Evolutionary conservation across 2,113 vertebrate species (phyloP), one percentile per base, ranked within the genome.

Genomic region (Saccopteryx leptura): DNA sequence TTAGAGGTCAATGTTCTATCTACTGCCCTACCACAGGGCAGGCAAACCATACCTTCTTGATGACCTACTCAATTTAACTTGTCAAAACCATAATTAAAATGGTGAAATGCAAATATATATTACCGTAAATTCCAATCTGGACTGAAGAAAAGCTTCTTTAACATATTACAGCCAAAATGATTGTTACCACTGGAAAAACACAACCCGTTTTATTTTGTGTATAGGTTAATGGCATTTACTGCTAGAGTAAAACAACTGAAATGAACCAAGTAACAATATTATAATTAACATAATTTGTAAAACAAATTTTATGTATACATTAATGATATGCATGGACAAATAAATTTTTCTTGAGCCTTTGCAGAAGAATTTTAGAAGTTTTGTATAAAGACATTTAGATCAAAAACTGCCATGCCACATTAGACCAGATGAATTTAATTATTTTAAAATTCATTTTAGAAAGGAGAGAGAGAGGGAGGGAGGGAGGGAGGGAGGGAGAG

Each of bases 281-380:
- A 83, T 50, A 75, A 82, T 72, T 89, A 80, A 91, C 11, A 72
- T 58, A 90, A 69, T 39, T 46, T 76, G 10, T 52, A 91, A 90
- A 66, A 85, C 72, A 58, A 85, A 50, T 85, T 80, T 26, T 69
- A 75, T 66, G 74, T 81, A 50, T 76, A 87, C 1, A 61, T n/a
- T 46, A 86, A 54, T 26, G 60, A 84, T 31, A 90, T 96, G 11
- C 52, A 90, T 6, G 24, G 23, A 71, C 21, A 80, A 85, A 61
- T 81, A 80, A 85, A 61, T 81, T 87, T 52, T 86, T 68, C 58
- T 74, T 63, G 68, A 75, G 52, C 50, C 31, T 92, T 78, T 78
- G 24, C 26, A 31, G 14, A 75, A 75, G 24, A 75, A 52, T 52
- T 52, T 75, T 50, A 52, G 72, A 75, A 75, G 26, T 80, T 78